Evolutionary conservation across 2,888 invertebrate species (phyloP).

Genomic region (Liodrosophila aerea): DNA sequence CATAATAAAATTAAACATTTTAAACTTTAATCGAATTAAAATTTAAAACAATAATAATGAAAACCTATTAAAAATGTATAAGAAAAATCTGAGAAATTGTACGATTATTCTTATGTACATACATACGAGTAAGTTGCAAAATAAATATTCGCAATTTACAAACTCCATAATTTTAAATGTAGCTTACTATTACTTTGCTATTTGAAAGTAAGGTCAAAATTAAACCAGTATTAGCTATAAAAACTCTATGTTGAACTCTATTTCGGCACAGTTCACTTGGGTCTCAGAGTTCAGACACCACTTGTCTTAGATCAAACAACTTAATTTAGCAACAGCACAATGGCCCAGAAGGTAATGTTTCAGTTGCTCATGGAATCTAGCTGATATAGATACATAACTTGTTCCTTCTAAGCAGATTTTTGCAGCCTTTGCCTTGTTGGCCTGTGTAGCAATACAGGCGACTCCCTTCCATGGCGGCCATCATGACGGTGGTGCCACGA

Average conservation of each 20-base stretch:
- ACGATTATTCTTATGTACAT: no score
- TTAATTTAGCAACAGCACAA: slow-evolving; percentile 50
- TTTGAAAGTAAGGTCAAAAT: slow-evolving; percentile 50
- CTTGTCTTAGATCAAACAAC: slow-evolving; percentile 51
- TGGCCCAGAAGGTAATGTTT: slow-evolving; percentile 71
- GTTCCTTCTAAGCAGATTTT: slow-evolving; percentile 48
- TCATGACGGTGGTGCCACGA: slow-evolving; percentile 63
- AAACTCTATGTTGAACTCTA: slow-evolving; percentile 31
- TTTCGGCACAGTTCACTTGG: slow-evolving; percentile 58
- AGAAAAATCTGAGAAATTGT: no score
- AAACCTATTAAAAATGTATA: no score
- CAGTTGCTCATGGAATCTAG: not conserved
- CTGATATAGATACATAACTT: not conserved
- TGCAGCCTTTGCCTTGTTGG: slow-evolving; percentile 51
- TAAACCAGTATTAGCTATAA: slow-evolving; percentile 43
- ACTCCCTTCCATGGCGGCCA: slow-evolving; percentile 50
- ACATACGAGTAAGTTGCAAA: no score
- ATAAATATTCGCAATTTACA: no score
- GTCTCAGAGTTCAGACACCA: slow-evolving; percentile 49
- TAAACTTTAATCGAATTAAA: no score
- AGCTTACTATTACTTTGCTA: slow-evolving; percentile 4
- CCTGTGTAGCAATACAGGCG: slow-evolving; percentile 43
- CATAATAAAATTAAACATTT: no score
- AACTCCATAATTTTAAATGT: no score
- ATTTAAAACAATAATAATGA: no score